Conservation (phyloP, 2,888 invertebrate genomes). For the Ophion ventricosus region DNA sequence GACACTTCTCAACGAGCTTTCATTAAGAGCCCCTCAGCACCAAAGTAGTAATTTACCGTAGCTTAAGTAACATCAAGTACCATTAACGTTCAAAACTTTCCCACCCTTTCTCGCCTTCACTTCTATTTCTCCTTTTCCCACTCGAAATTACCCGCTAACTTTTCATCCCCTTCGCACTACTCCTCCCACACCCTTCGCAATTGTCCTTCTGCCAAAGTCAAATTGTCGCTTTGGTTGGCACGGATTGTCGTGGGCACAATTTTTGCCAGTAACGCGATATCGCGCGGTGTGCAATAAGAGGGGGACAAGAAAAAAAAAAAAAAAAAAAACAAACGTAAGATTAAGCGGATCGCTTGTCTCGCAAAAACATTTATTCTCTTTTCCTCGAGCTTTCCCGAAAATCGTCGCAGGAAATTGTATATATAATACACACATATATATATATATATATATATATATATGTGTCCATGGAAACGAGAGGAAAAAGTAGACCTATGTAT, state of each 20-base stretch:
- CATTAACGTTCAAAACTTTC: neutral
- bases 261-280: conserved; percentile 16
- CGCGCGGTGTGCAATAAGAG: neutral
- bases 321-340: conserved; percentile 50
- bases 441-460: conserved; percentile 2
- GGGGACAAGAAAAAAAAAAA: conserved; percentile 23
- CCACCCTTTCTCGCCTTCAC: neutral
- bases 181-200: neutral
- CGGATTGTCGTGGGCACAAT: neutral
- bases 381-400: conserved; percentile 1
- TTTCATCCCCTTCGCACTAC: neutral
- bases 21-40: neutral
- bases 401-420: conserved; percentile 4
- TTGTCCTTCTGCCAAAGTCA: neutral
- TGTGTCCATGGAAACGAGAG: neutral
- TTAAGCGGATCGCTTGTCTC: conserved; percentile 51
- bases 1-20: neutral
- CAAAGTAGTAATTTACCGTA: neutral
- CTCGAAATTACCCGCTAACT: neutral
- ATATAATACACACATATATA: neutral
- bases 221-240: neutral
- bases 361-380: conserved; percentile 53
- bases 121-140: neutral
- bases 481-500: neutral
- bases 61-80: neutral